Percentiles rank a stretch among this genome's conserved stretches.
phyloP scores from a whole-genome alignment of 1,140 invertebrate genomes.

The Trichoplusia ni region DNA sequence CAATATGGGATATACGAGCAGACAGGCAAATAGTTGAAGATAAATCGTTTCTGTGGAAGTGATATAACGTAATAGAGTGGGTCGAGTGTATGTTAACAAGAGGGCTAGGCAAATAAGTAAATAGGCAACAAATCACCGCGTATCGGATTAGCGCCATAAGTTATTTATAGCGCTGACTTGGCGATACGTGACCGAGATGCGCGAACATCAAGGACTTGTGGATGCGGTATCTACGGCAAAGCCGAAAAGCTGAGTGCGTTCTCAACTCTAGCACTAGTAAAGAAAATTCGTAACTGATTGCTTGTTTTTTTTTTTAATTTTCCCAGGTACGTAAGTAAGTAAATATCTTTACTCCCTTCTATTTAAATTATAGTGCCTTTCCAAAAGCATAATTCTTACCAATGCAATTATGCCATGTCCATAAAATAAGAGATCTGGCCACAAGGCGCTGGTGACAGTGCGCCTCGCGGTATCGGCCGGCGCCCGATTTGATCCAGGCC shows the following conservation, averaged over 20 bases:
- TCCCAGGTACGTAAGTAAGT: too few species aligned
- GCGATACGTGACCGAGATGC: conserved; percentile 35
- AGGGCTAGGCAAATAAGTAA: conserved; percentile 57
- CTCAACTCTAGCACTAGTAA: too few species aligned
- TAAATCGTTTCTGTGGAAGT: not conserved
- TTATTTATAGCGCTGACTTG: conserved; percentile 70
- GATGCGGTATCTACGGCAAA: conserved; percentile 33
- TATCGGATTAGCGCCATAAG: conserved; percentile 71
- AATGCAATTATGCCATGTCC: not conserved
- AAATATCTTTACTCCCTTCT: too few species aligned
- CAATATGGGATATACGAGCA: too few species aligned
- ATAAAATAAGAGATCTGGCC: not conserved
- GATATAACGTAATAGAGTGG: not conserved
- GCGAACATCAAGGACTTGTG: not conserved
- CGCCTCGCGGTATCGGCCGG: conserved; percentile 44
- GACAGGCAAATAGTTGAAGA: not conserved
- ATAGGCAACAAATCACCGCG: conserved; percentile 72
- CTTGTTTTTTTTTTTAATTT: too few species aligned
- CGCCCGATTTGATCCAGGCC: conserved; percentile 49
- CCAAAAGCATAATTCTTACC: too few species aligned
- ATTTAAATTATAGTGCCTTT: too few species aligned
- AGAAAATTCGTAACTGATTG: too few species aligned
- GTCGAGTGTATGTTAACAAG: conserved; percentile 14
- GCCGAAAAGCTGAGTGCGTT: not conserved
- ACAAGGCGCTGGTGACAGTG: conserved; percentile 3